A percentile compares a stretch with the other conserved stretches of the same genome.
Conservation (phyloP, 2,113 vertebrate genomes). For the Calyptomena viridis region DNA sequence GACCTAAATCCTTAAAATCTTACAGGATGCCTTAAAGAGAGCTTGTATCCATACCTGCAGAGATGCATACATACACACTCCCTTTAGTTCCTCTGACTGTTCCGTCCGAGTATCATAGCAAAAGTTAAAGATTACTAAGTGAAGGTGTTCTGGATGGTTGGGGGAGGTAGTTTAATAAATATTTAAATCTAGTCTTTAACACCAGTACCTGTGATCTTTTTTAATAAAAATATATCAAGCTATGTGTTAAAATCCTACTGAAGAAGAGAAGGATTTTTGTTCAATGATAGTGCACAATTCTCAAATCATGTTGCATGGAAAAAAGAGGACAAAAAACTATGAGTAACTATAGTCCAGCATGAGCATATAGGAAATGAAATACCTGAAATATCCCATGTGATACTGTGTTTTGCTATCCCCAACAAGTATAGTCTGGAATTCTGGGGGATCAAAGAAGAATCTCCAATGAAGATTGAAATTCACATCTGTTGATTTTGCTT, state of each 20-base stretch:
- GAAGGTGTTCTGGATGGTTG: not conserved
- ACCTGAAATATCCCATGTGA: slow-evolving; percentile 99
- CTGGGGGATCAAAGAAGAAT: slow-evolving; percentile 95
- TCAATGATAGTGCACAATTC: rapidly evolving
- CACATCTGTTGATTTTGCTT: slow-evolving; percentile 64
- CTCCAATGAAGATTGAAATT: slow-evolving; percentile 93
- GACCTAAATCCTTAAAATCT: not conserved
- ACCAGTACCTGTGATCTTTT: not conserved
- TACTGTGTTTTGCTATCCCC: slow-evolving; percentile 83
- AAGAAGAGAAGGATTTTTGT: not conserved
- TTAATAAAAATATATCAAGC: not conserved
- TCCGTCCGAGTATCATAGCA: not conserved
- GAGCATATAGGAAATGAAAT: not conserved
- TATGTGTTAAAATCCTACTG: not conserved
- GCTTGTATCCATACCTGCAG: not conserved
- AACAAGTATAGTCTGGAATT: slow-evolving; percentile 90
- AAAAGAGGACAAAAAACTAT: not conserved
- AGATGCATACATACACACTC: not conserved
- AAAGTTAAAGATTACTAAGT: not conserved
- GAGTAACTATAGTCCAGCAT: not conserved
- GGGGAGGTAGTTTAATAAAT: not conserved
- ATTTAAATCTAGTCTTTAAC: not conserved
- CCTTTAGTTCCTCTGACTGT: not conserved
- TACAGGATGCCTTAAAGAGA: not conserved
- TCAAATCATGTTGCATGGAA: not conserved